phyloP scores from a whole-genome alignment of 1,140 invertebrate genomes.

The Eupristina koningsbergeri region DNA sequence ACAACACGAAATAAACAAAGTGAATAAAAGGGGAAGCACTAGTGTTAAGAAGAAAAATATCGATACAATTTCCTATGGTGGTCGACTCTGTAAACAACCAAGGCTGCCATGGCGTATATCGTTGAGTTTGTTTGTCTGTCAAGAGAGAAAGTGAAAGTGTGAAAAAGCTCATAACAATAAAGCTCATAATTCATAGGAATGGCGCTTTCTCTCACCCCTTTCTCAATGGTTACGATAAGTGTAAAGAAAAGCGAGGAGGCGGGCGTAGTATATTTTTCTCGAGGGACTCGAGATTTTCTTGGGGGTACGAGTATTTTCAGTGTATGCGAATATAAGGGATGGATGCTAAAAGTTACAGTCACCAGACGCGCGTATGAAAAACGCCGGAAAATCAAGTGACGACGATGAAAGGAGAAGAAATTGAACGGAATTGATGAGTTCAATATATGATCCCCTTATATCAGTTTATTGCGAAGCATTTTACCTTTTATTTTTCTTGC shows the following conservation, averaged over 20 bases:
- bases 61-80: slow-evolving; percentile 25
- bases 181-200: slow-evolving; percentile 64
- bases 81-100: background rate
- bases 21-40: background rate
- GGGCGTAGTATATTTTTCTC: slow-evolving; percentile 48
- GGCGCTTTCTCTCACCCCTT: slow-evolving; percentile 10
- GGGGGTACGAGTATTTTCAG: background rate
- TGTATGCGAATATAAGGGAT: background rate
- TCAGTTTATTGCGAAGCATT: background rate
- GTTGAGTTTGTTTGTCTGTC: slow-evolving; percentile 20
- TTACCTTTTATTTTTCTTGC: background rate
- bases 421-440: slow-evolving; percentile 35
- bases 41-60: background rate
- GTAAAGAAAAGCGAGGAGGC: slow-evolving; percentile 45
- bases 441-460: slow-evolving; percentile 1
- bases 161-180: slow-evolving; percentile 58
- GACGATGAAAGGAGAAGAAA: slow-evolving; percentile 8
- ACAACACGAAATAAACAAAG: background rate
- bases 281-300: slow-evolving; percentile 45
- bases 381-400: slow-evolving; percentile 21
- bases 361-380: slow-evolving; percentile 18
- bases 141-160: background rate
- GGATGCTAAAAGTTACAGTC: background rate
- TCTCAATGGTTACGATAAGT: slow-evolving; percentile 22
- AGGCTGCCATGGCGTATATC: background rate